Evolutionary conservation across 2,888 invertebrate genomes (phyloP), one percentile per base, ranked within the genome.

Genomic region (Drosophila fulvimacula): DNA sequence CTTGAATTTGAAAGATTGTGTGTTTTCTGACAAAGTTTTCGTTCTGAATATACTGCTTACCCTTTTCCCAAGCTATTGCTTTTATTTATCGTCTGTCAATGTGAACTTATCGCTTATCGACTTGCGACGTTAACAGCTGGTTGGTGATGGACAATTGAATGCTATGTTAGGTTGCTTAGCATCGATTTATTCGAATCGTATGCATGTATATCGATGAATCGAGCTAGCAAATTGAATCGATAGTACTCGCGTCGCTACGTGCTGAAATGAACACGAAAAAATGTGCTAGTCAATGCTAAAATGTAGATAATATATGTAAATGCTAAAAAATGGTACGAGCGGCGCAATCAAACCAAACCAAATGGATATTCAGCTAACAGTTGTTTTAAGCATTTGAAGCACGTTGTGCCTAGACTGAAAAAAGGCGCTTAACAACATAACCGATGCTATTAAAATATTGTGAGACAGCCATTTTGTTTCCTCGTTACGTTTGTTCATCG

Each of bases 401-500:
- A 36, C 51, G 57, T 52, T 32, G 38, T 65, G 64, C 24, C 60
- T 46, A 44, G 34, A 46, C 38, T 36, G 27, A 60, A 24, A 49
- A 76, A 74, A 53, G 21, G 36, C 46, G 41, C 52, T 36, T 53
- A 66, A 51, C 36, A 64, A 46, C 24, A 55, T 62, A 58, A 58
- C 44, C 36, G 41, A 76, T 73, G 59, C 65, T 58, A 69, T 38
- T 48, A 67, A 73, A 61, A 74, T 71, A 74, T 69, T 77, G 74
- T 77, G 74, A 70, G 84, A 84, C 88, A 88, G 90, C 90, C 90
- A 90, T 90, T 90, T 90, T 90, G 91, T 90, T 91, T 90, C 81
- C 73, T 78, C 79, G 78, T 79, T 75, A 69, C 73, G 73, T 75
- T 76, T 63, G 65, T 70, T 66, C 72, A 72, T 71, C 67, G 63